Base-by-base conservation (phyloP, 23 tunicate species). In the Oikopleura dioica region DNA sequence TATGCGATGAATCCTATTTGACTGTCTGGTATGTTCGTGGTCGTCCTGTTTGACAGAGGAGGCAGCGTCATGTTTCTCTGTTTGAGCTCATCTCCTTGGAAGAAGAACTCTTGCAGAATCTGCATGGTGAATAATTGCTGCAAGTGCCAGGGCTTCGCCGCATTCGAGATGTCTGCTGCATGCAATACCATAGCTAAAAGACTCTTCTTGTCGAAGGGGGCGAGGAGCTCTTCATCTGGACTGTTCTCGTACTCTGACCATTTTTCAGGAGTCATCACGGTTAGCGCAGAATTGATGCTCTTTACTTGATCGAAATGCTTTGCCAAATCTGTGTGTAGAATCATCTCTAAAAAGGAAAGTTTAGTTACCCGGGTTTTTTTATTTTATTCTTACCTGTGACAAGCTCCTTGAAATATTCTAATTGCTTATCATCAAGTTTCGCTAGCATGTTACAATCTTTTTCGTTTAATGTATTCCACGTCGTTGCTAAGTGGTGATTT, bases 141-240 rank as follows among this genome's bases (percentile, higher is more conserved):
- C 16, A 28, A 2, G 26, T 63, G 72, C 72, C 72, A 63, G 30
- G 30, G 30, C 33, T 63, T 63, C 16, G 26, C 4, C 29, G 72
- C 72, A 28, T 63, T 63, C 26, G 72, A 63, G 26, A 63, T 63
- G 26, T 63, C 72, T 63, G 72, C 72, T 16, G 72, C 72, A 31
- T 63, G 72, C 2, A 63, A 12, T 31, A 63, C 33, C 33, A 63
- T n/a, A n/a, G n/a, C n/a, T n/a, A n/a, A n/a, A n/a, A n/a, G n/a
- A n/a, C n/a, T n/a, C n/a, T n/a, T n/a, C n/a, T n/a, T n/a, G n/a
- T n/a, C n/a, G n/a, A n/a, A n/a, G n/a, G n/a, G n/a, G n/a, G n/a
- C n/a, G n/a, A n/a, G n/a, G n/a, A n/a, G n/a, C n/a, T n/a, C n/a
- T n/a, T n/a, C n/a, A n/a, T n/a, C n/a, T n/a, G n/a, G n/a, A n/a